phyloP scores from a whole-genome alignment of 1,140 invertebrate species.

The Zophobas atratus region DNA sequence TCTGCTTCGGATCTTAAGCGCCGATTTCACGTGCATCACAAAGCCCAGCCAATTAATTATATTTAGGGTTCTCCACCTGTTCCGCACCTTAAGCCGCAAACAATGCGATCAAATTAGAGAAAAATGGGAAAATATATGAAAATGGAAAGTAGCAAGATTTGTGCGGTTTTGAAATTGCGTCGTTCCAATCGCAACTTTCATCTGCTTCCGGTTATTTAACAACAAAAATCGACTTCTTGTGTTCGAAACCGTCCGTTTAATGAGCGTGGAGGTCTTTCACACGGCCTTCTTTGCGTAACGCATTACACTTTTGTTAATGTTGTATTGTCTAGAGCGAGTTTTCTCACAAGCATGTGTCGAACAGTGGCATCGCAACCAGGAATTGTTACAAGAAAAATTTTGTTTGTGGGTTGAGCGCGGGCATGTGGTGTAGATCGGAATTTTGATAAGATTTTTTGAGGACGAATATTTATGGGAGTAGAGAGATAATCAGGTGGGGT shows the following conservation, averaged over 20 bases:
- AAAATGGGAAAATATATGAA: conserved; percentile 16
- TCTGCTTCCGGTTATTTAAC: conserved; percentile 15
- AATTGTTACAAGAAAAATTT: not conserved
- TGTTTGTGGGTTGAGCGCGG: no score
- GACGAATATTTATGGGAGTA: no score
- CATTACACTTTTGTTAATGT: conserved; percentile 34
- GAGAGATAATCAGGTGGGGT: no score
- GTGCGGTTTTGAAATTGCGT: not conserved
- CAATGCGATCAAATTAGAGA: not conserved
- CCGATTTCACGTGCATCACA: no score
- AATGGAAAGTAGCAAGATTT: conserved; percentile 1
- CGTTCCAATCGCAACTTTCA: conserved; percentile 18
- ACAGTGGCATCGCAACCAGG: conserved; percentile 1
- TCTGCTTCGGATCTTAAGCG: no score
- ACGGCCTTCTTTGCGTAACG: conserved; percentile 37
- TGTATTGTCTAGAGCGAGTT: conserved; percentile 21
- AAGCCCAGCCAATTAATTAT: no score
- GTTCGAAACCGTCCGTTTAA: not conserved
- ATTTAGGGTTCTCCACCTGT: conserved; percentile 3
- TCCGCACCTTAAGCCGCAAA: not conserved
- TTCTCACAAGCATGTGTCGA: conserved; percentile 36
- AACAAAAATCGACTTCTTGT: conserved; percentile 22
- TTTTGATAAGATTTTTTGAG: no score
- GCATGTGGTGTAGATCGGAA: no score
- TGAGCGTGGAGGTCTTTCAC: conserved; percentile 25